Conservation (phyloP, 2,113 vertebrate genomes). For the Pontoporia blainvillei region DNA sequence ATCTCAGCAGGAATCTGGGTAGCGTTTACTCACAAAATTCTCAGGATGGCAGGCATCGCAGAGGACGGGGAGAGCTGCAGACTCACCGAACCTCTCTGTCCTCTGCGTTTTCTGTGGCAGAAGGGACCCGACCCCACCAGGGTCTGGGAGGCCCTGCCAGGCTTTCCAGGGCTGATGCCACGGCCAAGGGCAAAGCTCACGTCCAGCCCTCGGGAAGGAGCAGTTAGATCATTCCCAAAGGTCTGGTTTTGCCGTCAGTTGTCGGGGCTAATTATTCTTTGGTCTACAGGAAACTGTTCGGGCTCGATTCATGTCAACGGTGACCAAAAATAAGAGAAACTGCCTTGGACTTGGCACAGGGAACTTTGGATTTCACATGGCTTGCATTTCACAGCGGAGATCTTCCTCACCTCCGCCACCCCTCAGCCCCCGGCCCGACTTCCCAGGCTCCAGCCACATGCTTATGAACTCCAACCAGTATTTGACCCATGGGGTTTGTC, state of each 20-base stretch:
- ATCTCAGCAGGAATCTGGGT: constrained; percentile 38
- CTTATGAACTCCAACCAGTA: not conserved
- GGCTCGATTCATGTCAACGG: constrained; percentile 38
- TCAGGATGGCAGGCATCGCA: not conserved
- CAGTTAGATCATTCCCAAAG: constrained; percentile 40
- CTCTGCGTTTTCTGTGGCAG: not conserved
- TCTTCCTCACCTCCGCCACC: not conserved
- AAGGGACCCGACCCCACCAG: not conserved
- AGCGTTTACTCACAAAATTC: constrained; percentile 28
- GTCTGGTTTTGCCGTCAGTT: constrained; percentile 37
- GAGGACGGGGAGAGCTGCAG: not conserved
- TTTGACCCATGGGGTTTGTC: not conserved
- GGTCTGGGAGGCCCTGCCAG: not conserved
- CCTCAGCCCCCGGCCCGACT: fast-evolving
- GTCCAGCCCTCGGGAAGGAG: not conserved
- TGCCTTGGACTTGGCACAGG: not conserved
- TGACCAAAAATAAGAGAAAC: constrained; percentile 26
- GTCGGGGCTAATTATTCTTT: constrained; percentile 49
- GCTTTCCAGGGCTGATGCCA: not conserved
- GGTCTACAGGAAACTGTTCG: constrained; percentile 33
- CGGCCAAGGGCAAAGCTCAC: not conserved
- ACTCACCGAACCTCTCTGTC: not conserved
- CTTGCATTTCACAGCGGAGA: not conserved
- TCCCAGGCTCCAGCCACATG: not conserved
- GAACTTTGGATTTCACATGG: not conserved